Base-by-base conservation (phyloP, 2,113 vertebrate genomes). In the Dicaeum eximium region DNA sequence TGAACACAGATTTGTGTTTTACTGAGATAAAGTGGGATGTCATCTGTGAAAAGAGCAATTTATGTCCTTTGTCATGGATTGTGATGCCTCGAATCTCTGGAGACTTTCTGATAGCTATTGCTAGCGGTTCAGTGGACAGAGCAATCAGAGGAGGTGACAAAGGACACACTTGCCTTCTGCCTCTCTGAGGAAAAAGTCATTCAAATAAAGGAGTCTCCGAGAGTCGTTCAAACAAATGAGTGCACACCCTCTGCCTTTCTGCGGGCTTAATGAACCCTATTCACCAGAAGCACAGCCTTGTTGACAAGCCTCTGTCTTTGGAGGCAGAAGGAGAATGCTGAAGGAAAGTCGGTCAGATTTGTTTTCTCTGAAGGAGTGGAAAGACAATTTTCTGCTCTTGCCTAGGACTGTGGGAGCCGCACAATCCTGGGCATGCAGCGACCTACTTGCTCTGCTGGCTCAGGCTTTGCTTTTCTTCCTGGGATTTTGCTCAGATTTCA, bases 1-100 rank as follows among this genome's bases (percentile, higher is more conserved):
- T 80, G 91, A 97, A 80, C 88, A 81, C 30, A 94, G 96, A 80
- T 86, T 81, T 80, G 86, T 95, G 94, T 95, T 96, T 96, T 96
- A 79, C 92, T 71, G 94, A 94, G 90, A 96, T 97, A 96, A 96
- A 96, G 90, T 11, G 0, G 92, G 90, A 96, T 86, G 94, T 96
- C 95, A 97, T 96, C 88, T 96, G 94, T 94, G 93, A 96, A 96
- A 97, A 96, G 92, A 95, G 92, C 93, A 93, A 94, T 96, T 95
- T 93, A 88, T 95, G 80, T 94, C 88, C 83, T 95, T 96, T 93
- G 94, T 89, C 94, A 91, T 91, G 89, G 92, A 95, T 90, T 96
- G 90, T 83, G 95, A 93, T 58, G 89, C 87, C 75, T 69, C 0
- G 5, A 94, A 90, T 97, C 95, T 96, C 96, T 84, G 72, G 93